These are phyloP conservation scores for Percina caprodes DNA, from an alignment of 2,113 vertebrate species.

Conservation along the genomic window DNA sequence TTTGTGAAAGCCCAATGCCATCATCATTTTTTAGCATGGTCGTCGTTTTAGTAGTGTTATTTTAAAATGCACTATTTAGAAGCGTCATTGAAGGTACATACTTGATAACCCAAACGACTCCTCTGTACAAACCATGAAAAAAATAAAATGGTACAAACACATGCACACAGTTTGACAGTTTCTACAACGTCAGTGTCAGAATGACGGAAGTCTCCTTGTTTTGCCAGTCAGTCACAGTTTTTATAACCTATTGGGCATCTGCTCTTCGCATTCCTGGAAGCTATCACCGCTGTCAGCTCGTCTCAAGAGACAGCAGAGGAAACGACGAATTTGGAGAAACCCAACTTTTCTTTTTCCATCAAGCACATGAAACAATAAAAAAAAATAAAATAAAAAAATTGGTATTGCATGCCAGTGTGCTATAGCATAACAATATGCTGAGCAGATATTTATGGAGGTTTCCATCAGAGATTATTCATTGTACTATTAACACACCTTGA, in stretches of 20 bases:
- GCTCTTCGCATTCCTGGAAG: constrained; percentile 27
- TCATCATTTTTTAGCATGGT: not conserved
- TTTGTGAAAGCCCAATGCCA: not conserved
- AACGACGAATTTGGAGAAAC: not conserved
- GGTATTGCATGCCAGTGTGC: not conserved
- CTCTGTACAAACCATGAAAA: not conserved
- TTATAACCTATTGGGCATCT: constrained; percentile 43
- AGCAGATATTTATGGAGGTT: not conserved
- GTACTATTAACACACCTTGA: not conserved
- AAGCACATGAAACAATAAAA: not conserved
- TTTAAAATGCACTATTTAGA: not conserved
- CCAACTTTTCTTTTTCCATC: not conserved
- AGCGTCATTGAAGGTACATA: not conserved
- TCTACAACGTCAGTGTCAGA: not conserved
- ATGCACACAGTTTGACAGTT: not conserved
- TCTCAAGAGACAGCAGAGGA: constrained; percentile 15
- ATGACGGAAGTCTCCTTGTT: constrained; percentile 6
- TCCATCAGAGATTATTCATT: not conserved
- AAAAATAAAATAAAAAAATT: constrained; percentile 3
- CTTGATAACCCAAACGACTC: not conserved
- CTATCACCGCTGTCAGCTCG: constrained; percentile 27
- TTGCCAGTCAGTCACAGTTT: constrained; percentile 19
- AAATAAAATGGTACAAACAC: not conserved
- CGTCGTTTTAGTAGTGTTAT: not conserved
- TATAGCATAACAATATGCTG: not conserved